Evolutionary conservation across 2,888 invertebrate species (phyloP).

Genomic region (Megastigmus dorsalis): DNA sequence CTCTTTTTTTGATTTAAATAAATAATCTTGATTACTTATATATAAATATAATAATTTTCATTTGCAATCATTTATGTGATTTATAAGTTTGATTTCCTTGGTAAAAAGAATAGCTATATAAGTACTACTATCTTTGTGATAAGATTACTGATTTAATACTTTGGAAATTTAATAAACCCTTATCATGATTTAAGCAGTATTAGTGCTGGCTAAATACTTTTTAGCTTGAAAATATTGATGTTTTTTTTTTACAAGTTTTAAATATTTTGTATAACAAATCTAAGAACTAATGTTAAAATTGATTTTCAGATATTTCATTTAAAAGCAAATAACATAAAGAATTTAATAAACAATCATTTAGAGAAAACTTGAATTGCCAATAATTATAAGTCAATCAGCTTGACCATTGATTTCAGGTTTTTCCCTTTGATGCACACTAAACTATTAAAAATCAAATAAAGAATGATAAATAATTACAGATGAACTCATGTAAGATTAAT

Average conservation of each 20-base stretch:
- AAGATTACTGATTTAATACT: constrained; percentile 40
- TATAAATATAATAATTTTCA: neutral
- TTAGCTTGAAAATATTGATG: no score
- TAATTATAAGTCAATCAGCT: neutral
- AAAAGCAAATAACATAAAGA: no score
- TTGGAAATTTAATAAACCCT: constrained; percentile 20
- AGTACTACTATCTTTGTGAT: constrained; percentile 38
- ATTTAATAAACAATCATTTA: neutral
- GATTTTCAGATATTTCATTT: no score
- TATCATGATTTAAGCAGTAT: constrained; percentile 23
- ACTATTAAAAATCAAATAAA: neutral
- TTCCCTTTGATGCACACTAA: neutral
- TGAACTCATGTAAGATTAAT: neutral
- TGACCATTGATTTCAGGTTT: neutral
- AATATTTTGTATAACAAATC: no score
- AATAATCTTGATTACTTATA: neutral
- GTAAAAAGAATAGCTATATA: neutral
- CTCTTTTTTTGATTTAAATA: neutral
- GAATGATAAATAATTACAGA: no score
- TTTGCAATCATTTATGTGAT: neutral
- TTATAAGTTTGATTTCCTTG: constrained; percentile 19
- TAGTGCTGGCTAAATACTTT: neutral
- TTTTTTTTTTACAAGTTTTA: no score
- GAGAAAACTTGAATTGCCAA: neutral
- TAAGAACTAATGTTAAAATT: no score